These are phyloP conservation scores for Tillus elongatus DNA, from an alignment of 2,888 invertebrate species.

Conservation along the genomic window DNA sequence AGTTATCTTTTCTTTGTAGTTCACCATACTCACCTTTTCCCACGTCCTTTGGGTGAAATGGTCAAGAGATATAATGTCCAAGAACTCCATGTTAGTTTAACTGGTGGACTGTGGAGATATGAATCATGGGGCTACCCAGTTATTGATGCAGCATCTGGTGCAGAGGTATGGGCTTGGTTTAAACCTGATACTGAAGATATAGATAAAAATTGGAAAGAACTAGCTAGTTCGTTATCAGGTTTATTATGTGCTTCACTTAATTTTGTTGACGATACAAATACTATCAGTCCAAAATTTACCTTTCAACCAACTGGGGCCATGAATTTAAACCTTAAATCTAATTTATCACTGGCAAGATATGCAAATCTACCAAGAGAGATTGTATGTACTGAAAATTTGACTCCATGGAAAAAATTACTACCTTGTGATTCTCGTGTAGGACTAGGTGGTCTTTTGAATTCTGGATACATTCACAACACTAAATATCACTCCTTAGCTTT, in stretches of 20 bases:
- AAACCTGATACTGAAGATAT: constrained; percentile 56
- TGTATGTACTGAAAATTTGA: constrained; percentile 97
- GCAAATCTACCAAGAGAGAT: constrained; percentile 91
- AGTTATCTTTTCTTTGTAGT: no score
- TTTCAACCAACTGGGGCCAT: constrained; percentile 66
- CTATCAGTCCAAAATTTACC: constrained; percentile 72
- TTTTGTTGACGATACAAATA: constrained; percentile 80
- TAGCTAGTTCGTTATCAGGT: constrained; percentile 87
- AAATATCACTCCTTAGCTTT: constrained; percentile 87
- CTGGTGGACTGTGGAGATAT: constrained; percentile 91
- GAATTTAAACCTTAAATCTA: constrained; percentile 42
- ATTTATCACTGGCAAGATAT: constrained; percentile 52
- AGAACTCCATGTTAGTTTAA: constrained; percentile 84
- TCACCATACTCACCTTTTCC: constrained; percentile 78
- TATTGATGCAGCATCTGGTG: constrained; percentile 83
- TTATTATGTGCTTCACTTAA: constrained; percentile 93
- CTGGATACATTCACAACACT: constrained; percentile 84
- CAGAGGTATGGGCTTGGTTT: constrained; percentile 93
- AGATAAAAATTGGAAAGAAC: constrained; percentile 76
- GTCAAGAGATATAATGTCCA: constrained; percentile 73
- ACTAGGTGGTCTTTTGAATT: constrained; percentile 77
- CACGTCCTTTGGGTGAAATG: constrained; percentile 82
- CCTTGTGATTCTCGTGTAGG: constrained; percentile 91
- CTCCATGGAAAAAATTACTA: constrained; percentile 94
- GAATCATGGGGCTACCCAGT: constrained; percentile 92